Conservation (phyloP, 1,140 invertebrate genomes). For the Monochamus saltuarius region DNA sequence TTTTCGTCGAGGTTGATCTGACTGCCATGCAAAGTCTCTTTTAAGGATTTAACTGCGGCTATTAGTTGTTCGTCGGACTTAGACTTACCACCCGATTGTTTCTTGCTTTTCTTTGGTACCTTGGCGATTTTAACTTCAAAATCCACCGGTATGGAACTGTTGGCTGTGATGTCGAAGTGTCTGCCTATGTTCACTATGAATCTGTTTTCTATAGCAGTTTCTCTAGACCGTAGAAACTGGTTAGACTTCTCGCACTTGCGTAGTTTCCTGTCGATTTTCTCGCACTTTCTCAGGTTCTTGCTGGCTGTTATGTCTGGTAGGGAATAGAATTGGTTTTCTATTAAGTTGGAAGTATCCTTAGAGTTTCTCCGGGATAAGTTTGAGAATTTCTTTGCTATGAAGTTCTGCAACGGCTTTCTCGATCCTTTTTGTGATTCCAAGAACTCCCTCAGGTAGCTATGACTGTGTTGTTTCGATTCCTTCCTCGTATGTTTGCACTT, state of each 20-base stretch:
- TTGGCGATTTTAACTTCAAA: conserved; percentile 51
- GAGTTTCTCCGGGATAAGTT: conserved; percentile 44
- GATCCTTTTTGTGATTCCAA: conserved; percentile 49
- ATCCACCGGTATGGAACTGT: conserved; percentile 44
- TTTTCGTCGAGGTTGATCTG: conserved; percentile 32
- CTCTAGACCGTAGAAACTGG: conserved; percentile 21
- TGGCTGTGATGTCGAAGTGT: conserved; percentile 48
- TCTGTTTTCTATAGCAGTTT: conserved; percentile 35
- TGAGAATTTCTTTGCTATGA: conserved; percentile 47
- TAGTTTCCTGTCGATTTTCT: conserved; percentile 66
- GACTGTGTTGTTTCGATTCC: conserved; percentile 46
- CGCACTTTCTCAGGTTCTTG: conserved; percentile 64
- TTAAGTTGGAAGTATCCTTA: conserved; percentile 57
- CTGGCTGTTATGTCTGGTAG: conserved; percentile 67
- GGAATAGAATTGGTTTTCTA: conserved; percentile 68
- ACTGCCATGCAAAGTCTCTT: conserved; percentile 40
- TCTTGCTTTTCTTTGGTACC: conserved; percentile 42
- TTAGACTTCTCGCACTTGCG: conserved; percentile 52
- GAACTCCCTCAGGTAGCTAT: conserved; percentile 49
- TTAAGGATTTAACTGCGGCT: conserved; percentile 44
- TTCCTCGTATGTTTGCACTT: conserved; percentile 24
- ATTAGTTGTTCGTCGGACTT: conserved; percentile 37
- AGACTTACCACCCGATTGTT: conserved; percentile 13
- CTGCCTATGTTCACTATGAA: conserved; percentile 52
- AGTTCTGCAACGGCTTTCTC: conserved; percentile 48